These are phyloP conservation scores for Papilio dardanus DNA, from an alignment of 1,140 invertebrate species.

Conservation along the genomic window DNA sequence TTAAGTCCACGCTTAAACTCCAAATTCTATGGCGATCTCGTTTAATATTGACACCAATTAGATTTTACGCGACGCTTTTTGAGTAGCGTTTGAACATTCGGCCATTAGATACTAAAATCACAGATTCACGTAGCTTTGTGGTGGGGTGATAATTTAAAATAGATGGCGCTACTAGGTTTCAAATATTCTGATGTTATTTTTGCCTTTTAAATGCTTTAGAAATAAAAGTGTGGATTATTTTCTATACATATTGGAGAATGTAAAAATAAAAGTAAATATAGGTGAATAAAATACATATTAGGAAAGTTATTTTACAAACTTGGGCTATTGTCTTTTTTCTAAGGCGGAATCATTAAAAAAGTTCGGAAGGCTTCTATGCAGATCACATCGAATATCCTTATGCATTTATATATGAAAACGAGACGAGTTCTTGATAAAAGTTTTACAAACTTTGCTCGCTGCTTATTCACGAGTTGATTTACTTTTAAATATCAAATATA, in stretches of 20 bases:
- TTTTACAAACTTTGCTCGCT: neutral
- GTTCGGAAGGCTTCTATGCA: constrained; percentile 10
- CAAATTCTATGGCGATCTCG: too few relatives aligned
- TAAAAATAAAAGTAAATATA: neutral
- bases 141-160: too few relatives aligned
- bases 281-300: neutral
- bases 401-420: constrained; percentile 22
- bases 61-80: too few relatives aligned
- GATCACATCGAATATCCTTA: constrained; percentile 8
- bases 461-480: neutral
- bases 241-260: neutral
- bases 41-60: too few relatives aligned
- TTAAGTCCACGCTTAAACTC: too few relatives aligned
- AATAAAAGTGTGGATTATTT: neutral
- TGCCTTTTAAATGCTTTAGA: neutral
- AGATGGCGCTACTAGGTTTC: neutral
- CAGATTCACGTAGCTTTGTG: too few relatives aligned
- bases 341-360: constrained; percentile 6
- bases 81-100: too few relatives aligned
- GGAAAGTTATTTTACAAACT: neutral
- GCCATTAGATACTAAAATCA: too few relatives aligned
- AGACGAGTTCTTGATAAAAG: constrained; percentile 8
- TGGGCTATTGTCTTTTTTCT: constrained; percentile 18
- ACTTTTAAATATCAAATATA: too few relatives aligned
- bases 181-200: neutral